These are phyloP conservation scores for Pocillopora verrucosa DNA, from an alignment of 64 coral and sea anemone genomes.

Conservation along the genomic window DNA sequence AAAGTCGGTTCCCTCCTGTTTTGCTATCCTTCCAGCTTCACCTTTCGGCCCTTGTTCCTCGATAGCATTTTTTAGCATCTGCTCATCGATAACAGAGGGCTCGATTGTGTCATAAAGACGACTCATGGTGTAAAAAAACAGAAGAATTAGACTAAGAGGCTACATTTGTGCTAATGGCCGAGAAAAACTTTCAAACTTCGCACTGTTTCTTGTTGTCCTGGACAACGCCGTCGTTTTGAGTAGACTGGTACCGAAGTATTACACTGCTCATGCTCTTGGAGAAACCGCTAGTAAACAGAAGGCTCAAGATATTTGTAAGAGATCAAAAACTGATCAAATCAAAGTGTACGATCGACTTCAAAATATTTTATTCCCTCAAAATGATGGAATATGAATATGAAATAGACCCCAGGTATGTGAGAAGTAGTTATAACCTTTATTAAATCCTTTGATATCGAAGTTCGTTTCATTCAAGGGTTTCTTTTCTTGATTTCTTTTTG, in stretches of 20 bases:
- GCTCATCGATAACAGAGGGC: slow-evolving; percentile 99
- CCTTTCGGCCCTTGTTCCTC: slow-evolving; percentile 98
- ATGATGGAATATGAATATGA: slow-evolving; percentile 99
- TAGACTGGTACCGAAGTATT: slow-evolving; percentile 18
- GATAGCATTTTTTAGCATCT: slow-evolving; percentile 96
- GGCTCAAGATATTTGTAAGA: slow-evolving; percentile 5
- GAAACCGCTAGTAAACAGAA: background rate
- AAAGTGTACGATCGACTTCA: slow-evolving; percentile 10
- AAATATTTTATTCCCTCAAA: slow-evolving; percentile 30
- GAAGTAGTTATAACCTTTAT: background rate
- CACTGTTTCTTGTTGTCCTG: slow-evolving; percentile 83
- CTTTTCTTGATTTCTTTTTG: background rate
- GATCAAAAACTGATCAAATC: slow-evolving; percentile 45
- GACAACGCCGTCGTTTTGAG: slow-evolving; percentile 48
- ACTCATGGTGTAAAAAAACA: slow-evolving; percentile 71
- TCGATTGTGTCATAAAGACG: slow-evolving; percentile 99
- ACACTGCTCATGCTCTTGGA: slow-evolving; percentile 11
- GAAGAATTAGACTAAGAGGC: slow-evolving; percentile 8
- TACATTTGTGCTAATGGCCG: slow-evolving; percentile 34
- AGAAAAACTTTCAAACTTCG: slow-evolving; percentile 45
- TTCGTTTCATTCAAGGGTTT: background rate
- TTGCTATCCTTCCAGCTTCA: slow-evolving; percentile 96
- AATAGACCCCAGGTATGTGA: slow-evolving; percentile 84
- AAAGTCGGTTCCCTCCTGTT: slow-evolving; percentile 95
- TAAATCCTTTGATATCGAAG: background rate